Evolutionary conservation across 2,113 vertebrate genomes (phyloP).

Genomic region (Bufo bufo): DNA sequence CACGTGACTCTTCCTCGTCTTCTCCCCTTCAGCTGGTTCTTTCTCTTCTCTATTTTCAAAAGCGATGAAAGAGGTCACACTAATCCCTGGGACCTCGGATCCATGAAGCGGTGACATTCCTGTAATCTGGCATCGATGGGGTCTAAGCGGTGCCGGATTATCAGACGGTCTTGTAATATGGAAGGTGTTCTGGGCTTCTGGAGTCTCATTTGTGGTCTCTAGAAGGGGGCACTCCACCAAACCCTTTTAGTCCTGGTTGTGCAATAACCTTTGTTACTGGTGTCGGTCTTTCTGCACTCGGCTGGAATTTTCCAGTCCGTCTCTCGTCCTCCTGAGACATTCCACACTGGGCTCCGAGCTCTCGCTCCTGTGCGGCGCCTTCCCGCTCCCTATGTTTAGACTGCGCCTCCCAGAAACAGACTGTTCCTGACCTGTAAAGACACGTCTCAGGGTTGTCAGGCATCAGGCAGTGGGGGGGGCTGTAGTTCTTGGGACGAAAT

Average conservation of each 20-base stretch:
- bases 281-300: no score
- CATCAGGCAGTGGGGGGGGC: no score
- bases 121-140: no score
- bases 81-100: no score
- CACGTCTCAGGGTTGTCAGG: not conserved
- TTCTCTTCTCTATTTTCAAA: not conserved
- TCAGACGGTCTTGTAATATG: not conserved
- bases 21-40: not conserved
- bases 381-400: not conserved
- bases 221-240: no score
- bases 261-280: no score
- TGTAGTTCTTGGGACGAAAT: no score
- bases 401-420: not conserved
- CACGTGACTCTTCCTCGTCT: not conserved
- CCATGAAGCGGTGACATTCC: no score
- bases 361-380: not conserved
- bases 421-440: not conserved
- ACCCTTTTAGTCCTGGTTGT: no score
- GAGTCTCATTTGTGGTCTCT: no score
- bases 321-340: not conserved
- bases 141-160: not conserved
- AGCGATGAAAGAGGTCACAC: no score
- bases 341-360: not conserved
- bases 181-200: no score
- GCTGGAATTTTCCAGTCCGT: not conserved